Percentiles rank a stretch among this genome's conserved stretches.
Evolutionary conservation across 2,113 vertebrate genomes (phyloP).

Genomic region (Erinaceus europaeus): DNA sequence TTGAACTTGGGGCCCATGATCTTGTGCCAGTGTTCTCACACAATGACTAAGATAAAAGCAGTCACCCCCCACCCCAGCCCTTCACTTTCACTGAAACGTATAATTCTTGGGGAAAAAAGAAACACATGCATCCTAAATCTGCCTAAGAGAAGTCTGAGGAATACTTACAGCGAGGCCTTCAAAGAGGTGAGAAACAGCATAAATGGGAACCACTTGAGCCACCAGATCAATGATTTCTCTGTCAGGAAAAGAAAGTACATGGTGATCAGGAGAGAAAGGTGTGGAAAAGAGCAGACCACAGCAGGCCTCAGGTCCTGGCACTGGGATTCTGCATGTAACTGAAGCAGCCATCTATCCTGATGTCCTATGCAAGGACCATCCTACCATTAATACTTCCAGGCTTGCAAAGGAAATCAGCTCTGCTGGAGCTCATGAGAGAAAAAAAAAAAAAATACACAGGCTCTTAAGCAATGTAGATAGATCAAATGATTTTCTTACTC

Average conservation of each 20-base stretch:
- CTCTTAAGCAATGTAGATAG: neutral
- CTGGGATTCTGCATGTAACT: neutral
- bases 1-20: neutral
- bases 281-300: neutral
- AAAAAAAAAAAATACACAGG: neutral
- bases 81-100: neutral
- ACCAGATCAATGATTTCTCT: slow-evolving; percentile 81
- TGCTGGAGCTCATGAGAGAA: too few species aligned
- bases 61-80: neutral
- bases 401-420: neutral
- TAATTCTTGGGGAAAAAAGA: neutral
- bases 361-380: neutral
- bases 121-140: neutral
- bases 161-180: slow-evolving; percentile 83
- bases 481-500: too few species aligned
- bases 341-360: neutral
- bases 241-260: slow-evolving; percentile 49
- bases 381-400: neutral
- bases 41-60: neutral
- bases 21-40: neutral
- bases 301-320: too few species aligned
- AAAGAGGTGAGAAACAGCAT: slow-evolving; percentile 79
- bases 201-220: slow-evolving; percentile 81
- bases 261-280: neutral
- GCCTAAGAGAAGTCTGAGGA: neutral